These are phyloP conservation scores for Salvelinus fontinalis DNA, from an alignment of 2,113 vertebrate species.

Conservation along the genomic window DNA sequence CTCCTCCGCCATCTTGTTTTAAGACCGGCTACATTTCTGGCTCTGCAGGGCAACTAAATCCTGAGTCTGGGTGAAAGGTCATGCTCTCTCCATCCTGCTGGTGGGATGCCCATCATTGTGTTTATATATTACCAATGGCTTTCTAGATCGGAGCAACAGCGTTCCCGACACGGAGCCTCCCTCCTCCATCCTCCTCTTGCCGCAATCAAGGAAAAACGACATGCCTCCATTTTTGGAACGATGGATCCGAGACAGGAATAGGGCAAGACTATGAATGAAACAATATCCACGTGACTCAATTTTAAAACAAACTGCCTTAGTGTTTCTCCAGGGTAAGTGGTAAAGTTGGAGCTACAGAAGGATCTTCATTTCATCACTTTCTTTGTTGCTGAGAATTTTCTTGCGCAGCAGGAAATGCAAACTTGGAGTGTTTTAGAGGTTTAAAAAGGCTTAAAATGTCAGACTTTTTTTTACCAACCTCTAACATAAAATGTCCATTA, in stretches of 20 bases:
- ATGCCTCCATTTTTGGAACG: neutral
- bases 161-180: conserved; percentile 10
- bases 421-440: too few relatives aligned
- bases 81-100: conserved; percentile 33
- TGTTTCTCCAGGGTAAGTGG: too few relatives aligned
- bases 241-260: neutral
- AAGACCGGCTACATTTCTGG: neutral
- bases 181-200: conserved; percentile 1
- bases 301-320: too few relatives aligned
- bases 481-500: too few relatives aligned
- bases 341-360: too few relatives aligned
- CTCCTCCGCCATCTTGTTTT: neutral
- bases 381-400: too few relatives aligned
- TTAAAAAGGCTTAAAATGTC: too few relatives aligned
- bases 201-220: conserved; percentile 23
- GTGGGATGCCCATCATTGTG: conserved; percentile 50
- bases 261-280: neutral
- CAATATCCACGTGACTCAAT: too few relatives aligned
- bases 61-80: conserved; percentile 52
- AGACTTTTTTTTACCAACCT: too few relatives aligned
- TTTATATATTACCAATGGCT: conserved; percentile 48
- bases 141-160: conserved; percentile 46
- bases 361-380: too few relatives aligned
- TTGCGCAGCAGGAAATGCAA: too few relatives aligned
- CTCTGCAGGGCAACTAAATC: neutral